Evolutionary conservation across 1,140 invertebrate genomes (phyloP).

Genomic region (Lerema accius): DNA sequence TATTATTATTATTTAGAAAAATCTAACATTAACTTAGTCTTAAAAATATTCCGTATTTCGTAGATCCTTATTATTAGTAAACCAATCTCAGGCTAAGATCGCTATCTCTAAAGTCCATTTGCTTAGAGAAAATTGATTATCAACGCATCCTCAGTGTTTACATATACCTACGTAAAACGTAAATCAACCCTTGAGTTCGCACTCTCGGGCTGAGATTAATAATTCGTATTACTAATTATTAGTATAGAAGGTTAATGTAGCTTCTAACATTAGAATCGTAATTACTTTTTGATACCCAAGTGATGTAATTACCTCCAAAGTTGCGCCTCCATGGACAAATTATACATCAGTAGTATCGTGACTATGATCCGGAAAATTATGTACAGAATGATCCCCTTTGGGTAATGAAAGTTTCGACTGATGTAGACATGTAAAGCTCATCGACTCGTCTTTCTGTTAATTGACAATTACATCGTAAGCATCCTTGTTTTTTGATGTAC

Average conservation of each 20-base stretch:
- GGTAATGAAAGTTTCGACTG: constrained; percentile 34
- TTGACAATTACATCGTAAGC: constrained; percentile 24
- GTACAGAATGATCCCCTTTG: constrained; percentile 35
- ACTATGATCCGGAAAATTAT: constrained; percentile 45
- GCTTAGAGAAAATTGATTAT: too few relatives aligned
- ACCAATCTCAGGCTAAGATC: too few relatives aligned
- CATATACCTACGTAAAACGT: too few relatives aligned
- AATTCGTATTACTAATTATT: too few relatives aligned
- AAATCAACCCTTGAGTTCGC: too few relatives aligned
- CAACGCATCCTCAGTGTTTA: too few relatives aligned
- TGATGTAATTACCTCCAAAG: constrained; percentile 17
- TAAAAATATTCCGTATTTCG: too few relatives aligned
- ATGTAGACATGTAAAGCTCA: constrained; percentile 42
- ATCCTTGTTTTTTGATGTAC: neutral
- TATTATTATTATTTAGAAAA: too few relatives aligned
- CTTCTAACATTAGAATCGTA: neutral
- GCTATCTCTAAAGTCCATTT: too few relatives aligned
- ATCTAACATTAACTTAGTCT: too few relatives aligned
- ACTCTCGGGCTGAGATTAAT: too few relatives aligned
- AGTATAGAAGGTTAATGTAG: neutral
- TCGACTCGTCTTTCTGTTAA: constrained; percentile 39
- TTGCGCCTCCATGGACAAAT: constrained; percentile 26
- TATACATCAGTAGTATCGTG: constrained; percentile 35
- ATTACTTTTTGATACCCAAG: constrained; percentile 34
- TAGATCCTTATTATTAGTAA: too few relatives aligned